Percentiles rank a stretch among this genome's conserved stretches.
Conservation (phyloP, 2,888 invertebrate genomes). For the Cylloceria caligata region DNA sequence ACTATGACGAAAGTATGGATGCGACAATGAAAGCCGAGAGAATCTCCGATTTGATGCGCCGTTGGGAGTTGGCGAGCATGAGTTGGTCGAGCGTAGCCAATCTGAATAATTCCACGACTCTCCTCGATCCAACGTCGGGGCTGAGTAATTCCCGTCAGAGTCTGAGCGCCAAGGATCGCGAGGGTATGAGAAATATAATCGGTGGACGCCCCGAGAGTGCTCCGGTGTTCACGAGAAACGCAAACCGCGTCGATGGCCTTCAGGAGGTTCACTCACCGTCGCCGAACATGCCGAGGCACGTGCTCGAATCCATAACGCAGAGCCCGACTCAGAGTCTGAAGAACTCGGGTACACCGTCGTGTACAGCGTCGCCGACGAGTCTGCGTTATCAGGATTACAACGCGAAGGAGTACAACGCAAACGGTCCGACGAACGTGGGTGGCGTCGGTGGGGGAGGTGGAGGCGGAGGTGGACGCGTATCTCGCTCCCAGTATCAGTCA, state of each 20-base stretch:
- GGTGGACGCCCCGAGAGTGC: slow-evolving; percentile 82
- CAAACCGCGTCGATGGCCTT: slow-evolving; percentile 81
- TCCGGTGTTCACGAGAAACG: slow-evolving; percentile 79
- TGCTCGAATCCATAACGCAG: slow-evolving; percentile 82
- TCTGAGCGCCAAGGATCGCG: slow-evolving; percentile 79
- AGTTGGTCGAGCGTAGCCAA: slow-evolving; percentile 81
- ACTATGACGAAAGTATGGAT: slow-evolving; percentile 92
- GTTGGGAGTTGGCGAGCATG: slow-evolving; percentile 91
- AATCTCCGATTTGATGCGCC: slow-evolving; percentile 89
- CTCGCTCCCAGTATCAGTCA: slow-evolving; percentile 57
- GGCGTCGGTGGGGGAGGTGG: slow-evolving; percentile 23
- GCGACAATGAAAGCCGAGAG: slow-evolving; percentile 89
- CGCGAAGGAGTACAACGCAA: slow-evolving; percentile 73
- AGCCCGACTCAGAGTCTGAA: slow-evolving; percentile 82
- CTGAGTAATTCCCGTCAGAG: slow-evolving; percentile 73
- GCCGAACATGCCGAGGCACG: slow-evolving; percentile 81
- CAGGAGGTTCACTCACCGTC: slow-evolving; percentile 78
- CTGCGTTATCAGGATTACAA: slow-evolving; percentile 75
- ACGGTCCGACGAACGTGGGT: slow-evolving; percentile 67
- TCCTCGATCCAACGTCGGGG: slow-evolving; percentile 63
- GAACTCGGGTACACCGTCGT: slow-evolving; percentile 74
- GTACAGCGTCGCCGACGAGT: slow-evolving; percentile 74
- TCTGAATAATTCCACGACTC: slow-evolving; percentile 67
- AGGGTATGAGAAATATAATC: slow-evolving; percentile 81
- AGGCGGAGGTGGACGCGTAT: slow-evolving; percentile 13